These are phyloP conservation scores for Drosophila infuscata DNA, from an alignment of 2,888 invertebrate genomes.

Conservation along the genomic window DNA sequence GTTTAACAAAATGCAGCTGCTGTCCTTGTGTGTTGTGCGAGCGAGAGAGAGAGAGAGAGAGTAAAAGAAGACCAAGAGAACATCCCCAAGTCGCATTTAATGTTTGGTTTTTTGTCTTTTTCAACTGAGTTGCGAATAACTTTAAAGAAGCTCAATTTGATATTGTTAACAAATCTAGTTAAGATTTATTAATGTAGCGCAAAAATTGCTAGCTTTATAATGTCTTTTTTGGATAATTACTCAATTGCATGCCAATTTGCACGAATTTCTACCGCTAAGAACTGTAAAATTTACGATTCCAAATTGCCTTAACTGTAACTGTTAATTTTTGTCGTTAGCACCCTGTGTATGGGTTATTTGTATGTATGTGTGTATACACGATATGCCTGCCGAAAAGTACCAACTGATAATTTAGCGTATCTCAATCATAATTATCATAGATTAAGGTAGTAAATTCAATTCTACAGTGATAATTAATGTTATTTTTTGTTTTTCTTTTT, in stretches of 20 bases:
- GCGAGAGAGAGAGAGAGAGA: neutral
- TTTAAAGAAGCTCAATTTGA: neutral
- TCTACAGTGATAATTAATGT: neutral
- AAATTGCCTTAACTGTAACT: constrained; percentile 10
- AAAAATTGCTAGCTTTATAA: neutral
- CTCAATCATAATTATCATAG: constrained; percentile 40
- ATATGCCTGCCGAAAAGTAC: constrained; percentile 13
- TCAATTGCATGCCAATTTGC: constrained; percentile 16
- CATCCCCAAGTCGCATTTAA: neutral
- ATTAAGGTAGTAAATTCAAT: constrained; percentile 23
- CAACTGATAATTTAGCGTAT: constrained; percentile 30
- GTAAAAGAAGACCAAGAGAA: neutral
- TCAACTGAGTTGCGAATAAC: neutral
- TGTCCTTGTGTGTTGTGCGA: neutral
- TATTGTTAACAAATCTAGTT: neutral
- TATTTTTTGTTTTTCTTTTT: neutral
- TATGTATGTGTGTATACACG: neutral
- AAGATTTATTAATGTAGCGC: neutral
- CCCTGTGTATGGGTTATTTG: neutral
- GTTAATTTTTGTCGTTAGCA: constrained; percentile 29
- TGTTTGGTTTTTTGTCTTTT: neutral
- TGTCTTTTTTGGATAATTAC: neutral
- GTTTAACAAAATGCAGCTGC: neutral
- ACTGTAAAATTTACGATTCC: constrained; percentile 1
- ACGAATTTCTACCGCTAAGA: constrained; percentile 6